These are phyloP conservation scores for Morpho helenor DNA, from an alignment of 2,888 invertebrate genomes.

Conservation along the genomic window DNA sequence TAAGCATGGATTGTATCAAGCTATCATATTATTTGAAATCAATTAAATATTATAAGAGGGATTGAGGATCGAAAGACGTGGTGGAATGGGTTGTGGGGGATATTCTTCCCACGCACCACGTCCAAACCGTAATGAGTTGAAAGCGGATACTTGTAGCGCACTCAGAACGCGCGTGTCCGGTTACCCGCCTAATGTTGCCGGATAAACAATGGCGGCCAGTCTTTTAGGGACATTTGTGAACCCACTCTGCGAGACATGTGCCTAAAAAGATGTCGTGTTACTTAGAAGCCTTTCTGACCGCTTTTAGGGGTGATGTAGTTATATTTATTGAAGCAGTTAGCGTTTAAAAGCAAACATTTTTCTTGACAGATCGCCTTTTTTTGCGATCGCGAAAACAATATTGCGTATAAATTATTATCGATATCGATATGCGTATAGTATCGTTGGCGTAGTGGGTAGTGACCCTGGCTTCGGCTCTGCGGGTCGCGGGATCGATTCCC, in stretches of 20 bases:
- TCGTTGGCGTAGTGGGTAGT: no score
- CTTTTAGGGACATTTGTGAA: conserved; percentile 79
- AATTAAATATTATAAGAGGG: conserved; percentile 68
- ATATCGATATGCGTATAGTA: no score
- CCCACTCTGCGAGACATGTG: conserved; percentile 76
- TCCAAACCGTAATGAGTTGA: conserved; percentile 78
- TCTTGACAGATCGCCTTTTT: not conserved
- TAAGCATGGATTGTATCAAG: no score
- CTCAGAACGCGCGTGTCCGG: conserved; percentile 78
- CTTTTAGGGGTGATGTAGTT: conserved; percentile 35
- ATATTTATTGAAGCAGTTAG: conserved; percentile 9
- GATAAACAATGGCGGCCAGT: conserved; percentile 79
- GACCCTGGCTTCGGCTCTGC: no score
- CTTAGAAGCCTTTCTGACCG: conserved; percentile 63
- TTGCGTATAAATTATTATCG: no score
- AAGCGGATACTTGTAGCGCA: conserved; percentile 80
- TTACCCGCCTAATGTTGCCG: conserved; percentile 79
- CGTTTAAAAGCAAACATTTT: not conserved
- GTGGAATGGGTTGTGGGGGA: conserved; percentile 40
- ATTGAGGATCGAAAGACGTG: conserved; percentile 70
- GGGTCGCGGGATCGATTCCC: no score
- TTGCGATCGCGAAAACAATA: no score
- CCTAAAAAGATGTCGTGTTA: conserved; percentile 72
- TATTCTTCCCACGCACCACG: conserved; percentile 70
- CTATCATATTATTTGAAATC: no score